Evolutionary conservation across 2,797 vertebrate genomes (phyloP).

Genomic region (Vireo griseus): DNA sequence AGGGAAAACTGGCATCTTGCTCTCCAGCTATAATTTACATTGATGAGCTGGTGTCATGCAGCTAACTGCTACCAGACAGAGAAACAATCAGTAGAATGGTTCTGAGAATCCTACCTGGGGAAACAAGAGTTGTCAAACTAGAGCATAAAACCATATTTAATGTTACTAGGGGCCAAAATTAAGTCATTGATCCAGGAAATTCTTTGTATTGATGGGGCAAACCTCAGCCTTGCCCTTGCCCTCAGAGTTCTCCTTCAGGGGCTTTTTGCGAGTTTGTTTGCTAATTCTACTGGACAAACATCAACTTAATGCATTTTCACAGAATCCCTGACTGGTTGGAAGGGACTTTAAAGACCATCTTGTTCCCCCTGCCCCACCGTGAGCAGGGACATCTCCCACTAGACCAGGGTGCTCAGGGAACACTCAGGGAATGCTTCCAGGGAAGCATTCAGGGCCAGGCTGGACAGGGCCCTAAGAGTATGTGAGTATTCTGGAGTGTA

Average conservation of each 20-base stretch:
- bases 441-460: background rate
- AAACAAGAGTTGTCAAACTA: background rate
- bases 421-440: background rate
- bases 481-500: background rate
- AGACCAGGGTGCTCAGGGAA: background rate
- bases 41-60: background rate
- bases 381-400: background rate
- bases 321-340: background rate
- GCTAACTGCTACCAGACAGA: background rate
- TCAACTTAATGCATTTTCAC: background rate
- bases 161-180: background rate
- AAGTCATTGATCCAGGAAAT: background rate
- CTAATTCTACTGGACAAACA: background rate
- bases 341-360: background rate
- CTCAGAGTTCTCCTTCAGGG: background rate
- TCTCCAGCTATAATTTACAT: background rate
- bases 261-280: background rate
- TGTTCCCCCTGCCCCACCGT: background rate
- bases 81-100: background rate
- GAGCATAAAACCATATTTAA: background rate
- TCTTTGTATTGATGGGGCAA: background rate
- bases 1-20: background rate
- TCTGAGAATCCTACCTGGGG: background rate
- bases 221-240: background rate
- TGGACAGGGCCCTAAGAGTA: background rate